Conservation (phyloP, 2,888 invertebrate genomes). For the Podabrus alpinus region DNA sequence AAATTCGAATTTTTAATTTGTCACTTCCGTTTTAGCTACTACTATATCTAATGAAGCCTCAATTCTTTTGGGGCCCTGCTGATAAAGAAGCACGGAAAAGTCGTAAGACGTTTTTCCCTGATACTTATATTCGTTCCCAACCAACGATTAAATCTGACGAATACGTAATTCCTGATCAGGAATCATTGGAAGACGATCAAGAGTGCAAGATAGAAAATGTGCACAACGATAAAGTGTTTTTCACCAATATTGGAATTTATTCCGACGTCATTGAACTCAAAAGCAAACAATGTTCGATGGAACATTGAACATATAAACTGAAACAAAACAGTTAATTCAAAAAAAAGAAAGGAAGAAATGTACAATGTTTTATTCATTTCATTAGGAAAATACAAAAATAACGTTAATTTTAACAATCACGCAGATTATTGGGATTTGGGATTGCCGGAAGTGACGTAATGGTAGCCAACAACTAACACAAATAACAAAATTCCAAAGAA, state of each 20-base stretch:
- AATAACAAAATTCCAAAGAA: slow-evolving; percentile 91
- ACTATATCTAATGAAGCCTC: slow-evolving; percentile 36
- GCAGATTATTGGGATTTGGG: slow-evolving; percentile 53
- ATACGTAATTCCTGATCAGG: background rate
- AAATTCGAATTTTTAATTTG: background rate
- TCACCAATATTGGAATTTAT: background rate
- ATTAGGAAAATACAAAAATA: background rate
- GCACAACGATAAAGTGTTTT: background rate
- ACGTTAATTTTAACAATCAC: background rate
- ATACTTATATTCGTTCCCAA: slow-evolving; percentile 35
- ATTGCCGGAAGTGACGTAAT: slow-evolving; percentile 90
- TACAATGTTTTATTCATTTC: background rate
- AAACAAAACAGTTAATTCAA: background rate
- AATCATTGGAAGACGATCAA: background rate
- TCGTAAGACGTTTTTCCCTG: slow-evolving; percentile 35
- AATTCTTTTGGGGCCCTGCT: slow-evolving; percentile 39
- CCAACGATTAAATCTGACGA: slow-evolving; percentile 7
- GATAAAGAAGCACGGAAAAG: slow-evolving; percentile 25
- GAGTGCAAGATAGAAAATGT: background rate
- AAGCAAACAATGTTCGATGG: background rate
- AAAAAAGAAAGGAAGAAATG: background rate
- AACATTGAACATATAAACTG: background rate
- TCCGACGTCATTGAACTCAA: background rate
- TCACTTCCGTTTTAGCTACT: slow-evolving; percentile 1
- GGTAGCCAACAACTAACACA: slow-evolving; percentile 92